Evolutionary conservation across 2,888 invertebrate species (phyloP).

Genomic region (Cephalotes varians): DNA sequence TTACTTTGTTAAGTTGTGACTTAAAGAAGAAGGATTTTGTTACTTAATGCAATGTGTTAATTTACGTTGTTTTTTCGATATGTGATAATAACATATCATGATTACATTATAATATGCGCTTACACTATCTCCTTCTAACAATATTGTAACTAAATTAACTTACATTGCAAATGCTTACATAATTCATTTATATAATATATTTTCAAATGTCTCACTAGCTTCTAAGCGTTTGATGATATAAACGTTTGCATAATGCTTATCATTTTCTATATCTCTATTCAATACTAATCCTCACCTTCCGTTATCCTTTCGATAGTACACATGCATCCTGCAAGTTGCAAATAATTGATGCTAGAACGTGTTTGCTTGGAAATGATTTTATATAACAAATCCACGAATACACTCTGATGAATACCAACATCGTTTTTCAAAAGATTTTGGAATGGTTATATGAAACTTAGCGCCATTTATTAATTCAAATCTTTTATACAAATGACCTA

Average conservation of each 20-base stretch:
- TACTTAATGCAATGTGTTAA: neutral
- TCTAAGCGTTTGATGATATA: constrained; percentile 10
- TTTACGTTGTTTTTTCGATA: constrained; percentile 2
- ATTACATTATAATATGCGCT: constrained; percentile 3
- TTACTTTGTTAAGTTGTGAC: constrained; percentile 1
- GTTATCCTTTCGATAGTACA: neutral
- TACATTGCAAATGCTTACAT: neutral
- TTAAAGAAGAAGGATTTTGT: constrained; percentile 20
- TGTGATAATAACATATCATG: neutral
- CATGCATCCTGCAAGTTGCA: constrained; percentile 35
- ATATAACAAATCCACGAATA: constrained; percentile 26
- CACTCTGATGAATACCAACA: neutral
- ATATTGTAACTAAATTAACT: constrained; percentile 5
- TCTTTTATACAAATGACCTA: too few species aligned
- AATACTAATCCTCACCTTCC: constrained; percentile 25
- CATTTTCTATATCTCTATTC: constrained; percentile 19
- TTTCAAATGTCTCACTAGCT: neutral
- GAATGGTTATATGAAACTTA: too few species aligned
- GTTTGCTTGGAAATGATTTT: constrained; percentile 45
- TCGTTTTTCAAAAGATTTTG: constrained; percentile 22
- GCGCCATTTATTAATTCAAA: too few species aligned
- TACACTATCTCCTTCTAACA: neutral
- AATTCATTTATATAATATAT: constrained; percentile 1
- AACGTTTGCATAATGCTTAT: constrained; percentile 29
- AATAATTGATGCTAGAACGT: constrained; percentile 32